Evolutionary conservation across 1,140 invertebrate species (phyloP).

Genomic region (Aricia agestis): DNA sequence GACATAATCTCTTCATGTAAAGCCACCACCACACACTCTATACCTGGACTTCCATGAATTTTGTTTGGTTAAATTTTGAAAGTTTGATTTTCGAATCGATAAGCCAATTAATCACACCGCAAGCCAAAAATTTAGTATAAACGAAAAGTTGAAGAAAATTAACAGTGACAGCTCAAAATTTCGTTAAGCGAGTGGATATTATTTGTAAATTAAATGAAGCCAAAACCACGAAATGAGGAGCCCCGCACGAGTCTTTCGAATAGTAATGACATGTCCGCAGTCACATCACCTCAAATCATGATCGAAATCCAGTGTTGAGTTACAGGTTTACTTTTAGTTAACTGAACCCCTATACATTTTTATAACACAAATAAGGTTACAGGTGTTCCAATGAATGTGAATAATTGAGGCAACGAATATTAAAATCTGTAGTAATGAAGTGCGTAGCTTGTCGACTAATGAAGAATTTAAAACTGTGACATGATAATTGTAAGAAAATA

Average conservation of each 20-base stretch:
- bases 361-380: too few species aligned
- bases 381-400: too few species aligned
- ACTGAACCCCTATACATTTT: too few species aligned
- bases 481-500: too few species aligned
- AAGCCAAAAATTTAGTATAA: constrained; percentile 70
- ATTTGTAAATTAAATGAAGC: constrained; percentile 71
- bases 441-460: too few species aligned
- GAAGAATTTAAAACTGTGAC: too few species aligned
- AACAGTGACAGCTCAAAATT: constrained; percentile 69
- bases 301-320: neutral
- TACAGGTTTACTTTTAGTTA: neutral
- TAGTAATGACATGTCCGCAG: neutral
- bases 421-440: too few species aligned
- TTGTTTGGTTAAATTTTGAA: constrained; percentile 69
- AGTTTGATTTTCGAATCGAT: constrained; percentile 38
- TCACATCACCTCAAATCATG: neutral
- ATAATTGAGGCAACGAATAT: too few species aligned
- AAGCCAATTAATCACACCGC: constrained; percentile 75
- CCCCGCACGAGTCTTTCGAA: constrained; percentile 20
- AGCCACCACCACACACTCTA: constrained; percentile 76
- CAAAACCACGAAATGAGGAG: constrained; percentile 71
- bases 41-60: constrained; percentile 69
- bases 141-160: constrained; percentile 66
- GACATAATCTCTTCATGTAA: constrained; percentile 53
- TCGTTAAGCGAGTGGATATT: constrained; percentile 72